Evolutionary conservation across 2,888 invertebrate species (phyloP).

Genomic region (Calephelis perditalis): DNA sequence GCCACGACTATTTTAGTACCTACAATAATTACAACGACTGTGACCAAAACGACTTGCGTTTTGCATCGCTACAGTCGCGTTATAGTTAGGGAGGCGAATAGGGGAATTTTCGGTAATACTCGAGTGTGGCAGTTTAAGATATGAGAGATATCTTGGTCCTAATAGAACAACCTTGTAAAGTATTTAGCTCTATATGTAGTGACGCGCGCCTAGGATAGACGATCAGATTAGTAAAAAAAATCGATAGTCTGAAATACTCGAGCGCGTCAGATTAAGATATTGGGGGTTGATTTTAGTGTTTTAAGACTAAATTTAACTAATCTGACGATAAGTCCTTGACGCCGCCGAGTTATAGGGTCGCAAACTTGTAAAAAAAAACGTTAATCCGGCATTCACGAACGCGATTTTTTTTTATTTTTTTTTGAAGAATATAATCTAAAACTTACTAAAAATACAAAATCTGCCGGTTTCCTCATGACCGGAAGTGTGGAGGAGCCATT

Average conservation of each 20-base stretch:
- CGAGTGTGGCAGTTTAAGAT: slow-evolving; percentile 15
- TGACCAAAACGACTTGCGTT: too few species aligned
- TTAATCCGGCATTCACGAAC: slow-evolving; percentile 12
- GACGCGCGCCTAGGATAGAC: slow-evolving; percentile 15
- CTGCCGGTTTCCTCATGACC: too few species aligned
- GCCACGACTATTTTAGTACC: too few species aligned
- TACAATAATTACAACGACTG: too few species aligned
- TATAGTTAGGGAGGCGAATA: slow-evolving; percentile 8
- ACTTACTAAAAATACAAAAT: too few species aligned
- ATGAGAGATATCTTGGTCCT: slow-evolving; percentile 14
- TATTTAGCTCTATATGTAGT: slow-evolving; percentile 17
- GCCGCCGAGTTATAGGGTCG: slow-evolving; percentile 10
- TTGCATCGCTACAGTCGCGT: too few species aligned
- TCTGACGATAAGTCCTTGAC: slow-evolving; percentile 13
- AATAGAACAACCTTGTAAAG: slow-evolving; percentile 16
- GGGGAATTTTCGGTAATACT: slow-evolving; percentile 16
- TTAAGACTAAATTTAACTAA: slow-evolving; percentile 14
- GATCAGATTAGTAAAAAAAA: slow-evolving; percentile 2
- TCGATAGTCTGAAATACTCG: slow-evolving; percentile 12
- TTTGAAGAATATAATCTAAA: too few species aligned
- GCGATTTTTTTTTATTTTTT: too few species aligned
- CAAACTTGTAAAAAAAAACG: slow-evolving; percentile 16
- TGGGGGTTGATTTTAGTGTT: slow-evolving; percentile 2
- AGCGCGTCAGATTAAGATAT: too few species aligned
- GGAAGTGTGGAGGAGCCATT: too few species aligned